Evolutionary conservation across 2,888 invertebrate species (phyloP).

Genomic region (Troides helena): DNA sequence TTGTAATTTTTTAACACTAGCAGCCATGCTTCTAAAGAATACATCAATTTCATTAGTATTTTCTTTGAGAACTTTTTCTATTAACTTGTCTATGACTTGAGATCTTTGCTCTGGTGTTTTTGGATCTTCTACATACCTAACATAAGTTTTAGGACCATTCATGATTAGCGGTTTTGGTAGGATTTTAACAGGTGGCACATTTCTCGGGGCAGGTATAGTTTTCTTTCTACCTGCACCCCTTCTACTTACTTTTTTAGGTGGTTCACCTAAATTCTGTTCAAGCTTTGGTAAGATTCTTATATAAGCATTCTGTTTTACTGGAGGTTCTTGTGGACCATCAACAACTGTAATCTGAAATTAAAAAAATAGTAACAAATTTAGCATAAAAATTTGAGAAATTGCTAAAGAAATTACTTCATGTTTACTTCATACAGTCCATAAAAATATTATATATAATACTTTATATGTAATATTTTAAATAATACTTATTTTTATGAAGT

Average conservation of each 20-base stretch:
- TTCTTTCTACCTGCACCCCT: conserved; percentile 63
- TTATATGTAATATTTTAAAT: neutral
- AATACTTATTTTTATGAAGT: neutral
- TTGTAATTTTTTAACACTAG: conserved; percentile 73
- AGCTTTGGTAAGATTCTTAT: conserved; percentile 45
- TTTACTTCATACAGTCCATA: no score
- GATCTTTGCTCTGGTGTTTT: conserved; percentile 59
- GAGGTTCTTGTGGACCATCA: conserved; percentile 52
- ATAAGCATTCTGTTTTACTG: conserved; percentile 40
- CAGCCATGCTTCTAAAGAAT: conserved; percentile 75
- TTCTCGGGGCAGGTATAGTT: conserved; percentile 53
- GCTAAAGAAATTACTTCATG: no score
- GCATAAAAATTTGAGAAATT: no score
- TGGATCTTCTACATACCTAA: conserved; percentile 63
- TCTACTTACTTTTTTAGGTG: conserved; percentile 58
- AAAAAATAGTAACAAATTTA: neutral
- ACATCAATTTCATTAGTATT: conserved; percentile 75
- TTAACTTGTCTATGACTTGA: conserved; percentile 65
- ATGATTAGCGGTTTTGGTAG: conserved; percentile 67
- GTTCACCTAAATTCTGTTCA: conserved; percentile 39
- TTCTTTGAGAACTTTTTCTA: conserved; percentile 70
- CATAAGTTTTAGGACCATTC: conserved; percentile 57
- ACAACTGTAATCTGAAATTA: conserved; percentile 70
- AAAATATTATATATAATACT: no score
- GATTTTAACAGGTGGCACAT: conserved; percentile 67